Evolutionary conservation across 2,888 invertebrate genomes (phyloP).

Genomic region (Eurytoma adleriae): DNA sequence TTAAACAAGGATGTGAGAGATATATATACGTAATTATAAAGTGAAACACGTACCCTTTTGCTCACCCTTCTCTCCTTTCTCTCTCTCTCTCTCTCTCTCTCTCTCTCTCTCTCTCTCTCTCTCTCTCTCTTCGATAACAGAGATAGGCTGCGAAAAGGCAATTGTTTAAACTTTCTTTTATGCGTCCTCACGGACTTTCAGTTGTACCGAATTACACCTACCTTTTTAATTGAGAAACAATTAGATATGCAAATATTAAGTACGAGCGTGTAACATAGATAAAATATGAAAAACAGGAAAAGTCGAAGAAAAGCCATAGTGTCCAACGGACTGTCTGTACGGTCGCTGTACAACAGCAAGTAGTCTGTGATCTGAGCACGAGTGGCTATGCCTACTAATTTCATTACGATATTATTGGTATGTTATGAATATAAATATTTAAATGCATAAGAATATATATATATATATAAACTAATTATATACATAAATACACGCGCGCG

Average conservation of each 20-base stretch:
- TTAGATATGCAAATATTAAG: constrained; percentile 8
- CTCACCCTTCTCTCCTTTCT: not conserved
- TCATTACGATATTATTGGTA: constrained; percentile 73
- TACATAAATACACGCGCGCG: constrained; percentile 35
- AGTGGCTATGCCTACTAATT: constrained; percentile 76
- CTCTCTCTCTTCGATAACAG: not conserved
- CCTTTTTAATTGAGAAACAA: constrained; percentile 40
- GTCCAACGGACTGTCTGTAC: constrained; percentile 74
- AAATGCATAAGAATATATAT: constrained; percentile 64
- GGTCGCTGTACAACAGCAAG: constrained; percentile 71
- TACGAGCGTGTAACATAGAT: not conserved
- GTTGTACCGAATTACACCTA: constrained; percentile 13
- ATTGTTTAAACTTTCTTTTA: not conserved
- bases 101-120: not conserved
- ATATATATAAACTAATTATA: constrained; percentile 47
- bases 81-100: not conserved
- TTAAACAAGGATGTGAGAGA: constrained; percentile 36
- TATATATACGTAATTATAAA: constrained; percentile 33
- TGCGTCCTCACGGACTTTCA: not conserved
- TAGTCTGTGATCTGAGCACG: constrained; percentile 76
- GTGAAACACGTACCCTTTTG: not conserved
- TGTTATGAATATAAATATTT: constrained; percentile 69
- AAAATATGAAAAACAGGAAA: constrained; percentile 29
- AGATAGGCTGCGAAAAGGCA: not conserved
- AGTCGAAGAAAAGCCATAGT: constrained; percentile 71